phyloP scores from a whole-genome alignment of 2,888 invertebrate genomes.

The Deilephila porcellus region DNA sequence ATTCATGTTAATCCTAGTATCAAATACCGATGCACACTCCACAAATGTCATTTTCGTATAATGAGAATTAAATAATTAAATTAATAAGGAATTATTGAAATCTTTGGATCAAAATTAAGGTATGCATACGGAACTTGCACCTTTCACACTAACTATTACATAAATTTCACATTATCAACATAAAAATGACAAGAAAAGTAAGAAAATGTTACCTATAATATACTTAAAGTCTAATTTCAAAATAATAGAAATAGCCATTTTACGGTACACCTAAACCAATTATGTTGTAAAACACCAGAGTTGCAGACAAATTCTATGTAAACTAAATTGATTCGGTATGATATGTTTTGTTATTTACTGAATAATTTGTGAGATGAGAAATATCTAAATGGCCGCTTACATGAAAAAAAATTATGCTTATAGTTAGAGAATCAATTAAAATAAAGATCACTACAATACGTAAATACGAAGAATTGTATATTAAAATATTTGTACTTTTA shows the following conservation, averaged over 20 bases:
- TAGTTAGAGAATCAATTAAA: conserved; percentile 81
- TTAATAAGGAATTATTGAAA: conserved; percentile 73
- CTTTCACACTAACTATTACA: conserved; percentile 75
- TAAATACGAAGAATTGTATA: conserved; percentile 86
- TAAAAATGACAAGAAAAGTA: conserved; percentile 77
- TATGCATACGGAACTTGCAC: conserved; percentile 81
- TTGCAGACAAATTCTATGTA: conserved; percentile 65
- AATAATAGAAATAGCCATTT: conserved; percentile 77
- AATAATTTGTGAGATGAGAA: conserved; percentile 78
- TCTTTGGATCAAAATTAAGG: conserved; percentile 83
- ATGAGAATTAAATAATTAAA: conserved; percentile 66
- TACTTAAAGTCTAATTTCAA: conserved; percentile 80
- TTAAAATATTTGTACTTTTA: conserved; percentile 93
- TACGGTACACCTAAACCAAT: conserved; percentile 65
- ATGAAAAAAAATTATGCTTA: conserved; percentile 83
- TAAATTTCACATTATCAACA: conserved; percentile 74
- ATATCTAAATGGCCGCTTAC: conserved; percentile 77
- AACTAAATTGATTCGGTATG: conserved; percentile 76
- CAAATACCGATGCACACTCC: conserved; percentile 82
- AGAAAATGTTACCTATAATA: conserved; percentile 70
- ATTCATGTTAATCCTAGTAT: conserved; percentile 76
- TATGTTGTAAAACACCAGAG: conserved; percentile 64
- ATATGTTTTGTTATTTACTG: conserved; percentile 82
- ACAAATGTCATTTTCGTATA: conserved; percentile 79
- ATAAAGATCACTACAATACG: conserved; percentile 84